These are phyloP conservation scores for Erithacus rubecula DNA, from an alignment of 2,797 vertebrate species.

Conservation along the genomic window DNA sequence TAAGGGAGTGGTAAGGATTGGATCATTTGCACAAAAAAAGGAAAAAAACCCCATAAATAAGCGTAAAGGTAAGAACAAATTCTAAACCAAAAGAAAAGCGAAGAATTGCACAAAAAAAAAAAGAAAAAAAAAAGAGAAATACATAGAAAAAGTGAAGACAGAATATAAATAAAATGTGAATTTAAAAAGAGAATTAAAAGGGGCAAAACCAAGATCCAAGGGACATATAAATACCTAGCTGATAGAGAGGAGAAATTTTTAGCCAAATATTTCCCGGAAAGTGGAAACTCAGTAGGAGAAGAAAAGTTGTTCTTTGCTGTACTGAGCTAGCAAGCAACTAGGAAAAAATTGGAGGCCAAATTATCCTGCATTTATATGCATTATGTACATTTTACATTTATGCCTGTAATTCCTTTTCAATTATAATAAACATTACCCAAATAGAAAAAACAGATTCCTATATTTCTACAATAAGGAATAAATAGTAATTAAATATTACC, in stretches of 20 bases:
- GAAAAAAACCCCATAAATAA: neutral
- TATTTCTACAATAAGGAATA: neutral
- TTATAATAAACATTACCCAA: neutral
- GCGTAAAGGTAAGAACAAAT: neutral
- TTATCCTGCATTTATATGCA: neutral
- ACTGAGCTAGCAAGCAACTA: neutral
- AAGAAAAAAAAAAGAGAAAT: neutral
- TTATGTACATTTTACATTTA: neutral
- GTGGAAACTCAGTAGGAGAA: neutral
- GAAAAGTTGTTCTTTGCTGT: neutral
- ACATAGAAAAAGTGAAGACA: neutral
- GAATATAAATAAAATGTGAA: neutral
- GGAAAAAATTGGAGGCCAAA: neutral
- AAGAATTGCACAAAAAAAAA: neutral
- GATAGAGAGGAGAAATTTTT: neutral
- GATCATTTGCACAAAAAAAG: neutral
- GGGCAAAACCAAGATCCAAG: neutral
- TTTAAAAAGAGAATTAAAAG: neutral
- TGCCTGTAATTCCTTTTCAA: neutral
- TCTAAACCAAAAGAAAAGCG: neutral
- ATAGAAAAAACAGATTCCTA: neutral
- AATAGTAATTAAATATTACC: neutral
- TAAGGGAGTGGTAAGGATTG: neutral
- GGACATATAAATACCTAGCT: rapidly evolving
- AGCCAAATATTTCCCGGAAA: neutral